phyloP scores from a whole-genome alignment of 2,888 invertebrate species.

The Strigamia maritima region DNA sequence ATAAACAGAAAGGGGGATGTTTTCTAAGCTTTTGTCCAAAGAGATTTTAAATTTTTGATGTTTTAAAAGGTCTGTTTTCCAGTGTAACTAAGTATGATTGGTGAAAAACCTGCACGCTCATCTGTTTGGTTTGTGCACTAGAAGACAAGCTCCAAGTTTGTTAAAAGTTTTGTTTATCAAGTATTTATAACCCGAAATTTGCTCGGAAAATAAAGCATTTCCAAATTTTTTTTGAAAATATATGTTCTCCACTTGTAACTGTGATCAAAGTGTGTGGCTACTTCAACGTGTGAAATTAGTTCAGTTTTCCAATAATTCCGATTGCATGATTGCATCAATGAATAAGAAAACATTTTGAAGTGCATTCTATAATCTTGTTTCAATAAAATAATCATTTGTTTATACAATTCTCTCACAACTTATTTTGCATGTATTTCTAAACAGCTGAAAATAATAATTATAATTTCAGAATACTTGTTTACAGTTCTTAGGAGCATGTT shows the following conservation, averaged over 20 bases:
- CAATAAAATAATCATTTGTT: too few species aligned
- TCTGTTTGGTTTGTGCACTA: neutral
- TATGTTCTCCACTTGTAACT: neutral
- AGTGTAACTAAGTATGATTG: neutral
- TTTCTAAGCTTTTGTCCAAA: constrained; percentile 22
- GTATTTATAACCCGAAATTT: neutral
- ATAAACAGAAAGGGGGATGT: neutral
- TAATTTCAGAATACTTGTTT: neutral
- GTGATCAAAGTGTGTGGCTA: neutral
- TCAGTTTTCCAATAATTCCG: too few species aligned
- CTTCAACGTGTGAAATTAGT: too few species aligned
- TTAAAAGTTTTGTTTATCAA: constrained; percentile 25
- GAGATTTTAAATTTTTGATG: constrained; percentile 28
- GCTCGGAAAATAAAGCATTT: neutral
- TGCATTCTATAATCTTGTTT: too few species aligned
- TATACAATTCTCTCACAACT: too few species aligned
- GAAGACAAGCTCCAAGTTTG: constrained; percentile 15
- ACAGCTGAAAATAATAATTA: neutral
- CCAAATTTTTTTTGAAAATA: neutral
- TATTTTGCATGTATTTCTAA: too few species aligned
- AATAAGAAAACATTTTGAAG: too few species aligned
- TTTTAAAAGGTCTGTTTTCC: constrained; percentile 25
- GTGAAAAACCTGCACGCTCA: neutral
- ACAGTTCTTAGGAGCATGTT: neutral
- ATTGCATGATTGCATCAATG: too few species aligned